Conservation (phyloP, 2,888 invertebrate species). For the Andrena flavipes region DNA sequence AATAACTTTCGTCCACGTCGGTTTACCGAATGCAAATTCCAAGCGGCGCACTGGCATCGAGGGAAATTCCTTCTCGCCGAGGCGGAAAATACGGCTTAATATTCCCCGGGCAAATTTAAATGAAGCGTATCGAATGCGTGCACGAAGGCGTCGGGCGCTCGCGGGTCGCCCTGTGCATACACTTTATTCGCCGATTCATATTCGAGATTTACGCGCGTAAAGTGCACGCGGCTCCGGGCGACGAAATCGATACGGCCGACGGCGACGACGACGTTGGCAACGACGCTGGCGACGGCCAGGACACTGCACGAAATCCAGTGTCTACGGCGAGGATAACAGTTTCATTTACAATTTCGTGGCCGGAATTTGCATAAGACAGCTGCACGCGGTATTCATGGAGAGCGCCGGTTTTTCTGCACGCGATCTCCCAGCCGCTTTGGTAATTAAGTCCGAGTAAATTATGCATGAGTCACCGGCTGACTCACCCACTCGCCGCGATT, state of each 20-base stretch:
- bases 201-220: constrained; percentile 7
- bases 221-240: not conserved
- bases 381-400: constrained; percentile 39
- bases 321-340: not conserved
- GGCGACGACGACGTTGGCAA: not conserved
- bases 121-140: constrained; percentile 5
- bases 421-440: constrained; percentile 3
- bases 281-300: not conserved
- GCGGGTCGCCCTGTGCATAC: not conserved
- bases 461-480: constrained; percentile 62
- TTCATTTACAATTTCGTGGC: constrained; percentile 27
- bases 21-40: not conserved
- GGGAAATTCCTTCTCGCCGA: not conserved
- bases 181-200: constrained; percentile 26
- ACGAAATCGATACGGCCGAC: constrained; percentile 7
- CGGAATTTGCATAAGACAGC: constrained; percentile 20
- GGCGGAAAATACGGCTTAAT: not conserved
- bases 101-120: constrained; percentile 18
- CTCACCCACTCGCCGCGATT: constrained; percentile 39
- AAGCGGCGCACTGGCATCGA: not conserved
- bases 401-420: constrained; percentile 36
- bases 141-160: too few species aligned
- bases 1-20: not conserved
- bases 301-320: not conserved
- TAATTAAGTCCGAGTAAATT: constrained; percentile 64